phyloP scores from a whole-genome alignment of 1,140 invertebrate genomes.

The Drosophila miranda region DNA sequence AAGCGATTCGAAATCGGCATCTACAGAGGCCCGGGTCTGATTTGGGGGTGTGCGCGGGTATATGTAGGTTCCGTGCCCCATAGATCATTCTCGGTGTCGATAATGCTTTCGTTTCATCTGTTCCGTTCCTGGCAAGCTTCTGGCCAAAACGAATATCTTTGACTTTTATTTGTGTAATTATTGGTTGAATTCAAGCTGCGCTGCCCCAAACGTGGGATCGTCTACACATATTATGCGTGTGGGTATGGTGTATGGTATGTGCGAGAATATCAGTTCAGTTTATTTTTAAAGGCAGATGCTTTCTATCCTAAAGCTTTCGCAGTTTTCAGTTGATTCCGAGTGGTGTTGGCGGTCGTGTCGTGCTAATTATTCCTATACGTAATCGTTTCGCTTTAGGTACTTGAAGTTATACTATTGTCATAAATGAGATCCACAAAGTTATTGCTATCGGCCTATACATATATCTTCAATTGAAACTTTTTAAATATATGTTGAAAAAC shows the following conservation, averaged over 20 bases:
- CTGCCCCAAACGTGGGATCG: slow-evolving; percentile 42
- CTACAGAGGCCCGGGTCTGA: no score
- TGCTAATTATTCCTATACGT: slow-evolving; percentile 70
- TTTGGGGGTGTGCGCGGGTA: background rate
- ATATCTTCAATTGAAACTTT: background rate
- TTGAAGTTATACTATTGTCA: slow-evolving; percentile 26
- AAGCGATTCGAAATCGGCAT: background rate
- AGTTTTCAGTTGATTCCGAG: slow-evolving; percentile 74
- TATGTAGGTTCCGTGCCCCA: no score
- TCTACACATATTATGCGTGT: slow-evolving; percentile 65
- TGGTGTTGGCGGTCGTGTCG: slow-evolving; percentile 79
- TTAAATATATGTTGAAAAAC: background rate
- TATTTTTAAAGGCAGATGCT: slow-evolving; percentile 76
- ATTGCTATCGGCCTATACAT: background rate
- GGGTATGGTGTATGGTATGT: slow-evolving; percentile 21
- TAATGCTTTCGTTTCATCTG: background rate
- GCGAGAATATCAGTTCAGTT: slow-evolving; percentile 68
- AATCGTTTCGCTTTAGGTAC: slow-evolving; percentile 64
- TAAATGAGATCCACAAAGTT: slow-evolving; percentile 2
- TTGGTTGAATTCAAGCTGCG: slow-evolving; percentile 20
- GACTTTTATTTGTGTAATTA: slow-evolving; percentile 14
- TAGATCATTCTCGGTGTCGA: no score
- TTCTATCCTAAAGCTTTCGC: slow-evolving; percentile 74
- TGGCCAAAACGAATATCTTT: background rate
- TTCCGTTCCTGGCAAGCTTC: background rate